phyloP scores from a whole-genome alignment of 2,113 vertebrate genomes.

The Puffinus mauretanicus region DNA sequence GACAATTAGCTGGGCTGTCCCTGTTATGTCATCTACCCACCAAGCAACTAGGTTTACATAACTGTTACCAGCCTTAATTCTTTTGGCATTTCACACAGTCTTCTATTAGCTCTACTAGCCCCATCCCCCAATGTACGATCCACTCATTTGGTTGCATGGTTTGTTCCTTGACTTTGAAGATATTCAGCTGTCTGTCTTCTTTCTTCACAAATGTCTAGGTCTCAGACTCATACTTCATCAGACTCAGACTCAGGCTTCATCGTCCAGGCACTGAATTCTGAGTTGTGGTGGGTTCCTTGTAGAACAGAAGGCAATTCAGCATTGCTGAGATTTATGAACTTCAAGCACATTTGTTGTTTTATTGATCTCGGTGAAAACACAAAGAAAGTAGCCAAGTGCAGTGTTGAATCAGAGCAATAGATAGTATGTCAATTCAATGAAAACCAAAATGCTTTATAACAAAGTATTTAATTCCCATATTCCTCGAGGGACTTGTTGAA shows the following conservation, averaged over 20 bases:
- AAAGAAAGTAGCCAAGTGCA: not conserved
- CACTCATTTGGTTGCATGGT: not conserved
- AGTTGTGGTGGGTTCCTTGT: not conserved
- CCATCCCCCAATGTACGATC: accelerated
- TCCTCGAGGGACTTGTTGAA: not conserved
- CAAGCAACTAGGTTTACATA: not conserved
- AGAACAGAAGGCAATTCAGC: not conserved
- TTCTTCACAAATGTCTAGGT: not conserved
- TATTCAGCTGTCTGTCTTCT: not conserved
- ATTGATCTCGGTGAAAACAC: not conserved
- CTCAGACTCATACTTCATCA: not conserved
- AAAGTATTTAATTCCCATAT: not conserved
- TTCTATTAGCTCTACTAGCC: not conserved
- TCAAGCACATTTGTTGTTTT: not conserved
- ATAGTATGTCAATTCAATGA: not conserved
- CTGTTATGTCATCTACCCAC: not conserved
- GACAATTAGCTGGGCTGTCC: not conserved
- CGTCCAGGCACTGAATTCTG: not conserved
- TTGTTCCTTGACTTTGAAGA: not conserved
- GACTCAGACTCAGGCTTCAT: not conserved
- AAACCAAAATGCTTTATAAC: not conserved
- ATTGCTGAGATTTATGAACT: not conserved
- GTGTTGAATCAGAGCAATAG: not conserved
- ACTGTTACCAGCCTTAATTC: not conserved
- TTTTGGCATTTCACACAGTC: not conserved